Base-by-base conservation (phyloP, 2,888 invertebrate species). In the Agrilus cyanescens region DNA sequence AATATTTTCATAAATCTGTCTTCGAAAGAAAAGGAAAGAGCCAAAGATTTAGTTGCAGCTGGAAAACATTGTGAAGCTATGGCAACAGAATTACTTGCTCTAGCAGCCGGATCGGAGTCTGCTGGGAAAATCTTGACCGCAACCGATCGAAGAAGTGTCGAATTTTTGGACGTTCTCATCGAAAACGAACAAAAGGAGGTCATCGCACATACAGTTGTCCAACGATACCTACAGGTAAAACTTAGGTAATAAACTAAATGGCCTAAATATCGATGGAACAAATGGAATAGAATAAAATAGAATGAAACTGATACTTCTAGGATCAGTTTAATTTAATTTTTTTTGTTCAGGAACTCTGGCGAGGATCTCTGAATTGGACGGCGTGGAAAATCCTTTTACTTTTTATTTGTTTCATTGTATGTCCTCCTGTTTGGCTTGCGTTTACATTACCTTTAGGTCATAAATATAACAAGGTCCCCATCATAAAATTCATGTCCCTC, bases 401-500 rank as follows among this genome's bases (percentile, higher is more conserved):
- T 61, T 86, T 98, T 68, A 78, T 95, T 59, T 80, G 86, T 53
- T 90, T 97, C 64, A 80, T 97, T 59, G 70, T 94, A 41, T 91
- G 91, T 62, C 98, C 98, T 32, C 91, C 96, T 5, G 83, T 97
- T 29, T 98, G 96, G 96, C 73, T 96, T 53, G 83, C 87, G 38
- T 91, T 96, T 66, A 94, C 95, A 49, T 79, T 96, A 62, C 96
- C 96, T 40, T 71, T 95, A 61, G 90, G 90, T 33, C 93, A 94
- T 72, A 87, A 87, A 68, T 94, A 88, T 71, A 90, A 94, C 74
- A 91, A 95, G 75, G 91, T 97, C 59, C 98, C 98, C 45, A 96
- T 98, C 61, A 95, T 99, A 61, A 98, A 98, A 71, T 99, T 98
- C 71, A 96, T 97, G 88, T 95, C 96, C 35, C 97, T 98, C 70